Conservation (phyloP, 1,140 invertebrate genomes). For the Drosophila kurseongensis region DNA sequence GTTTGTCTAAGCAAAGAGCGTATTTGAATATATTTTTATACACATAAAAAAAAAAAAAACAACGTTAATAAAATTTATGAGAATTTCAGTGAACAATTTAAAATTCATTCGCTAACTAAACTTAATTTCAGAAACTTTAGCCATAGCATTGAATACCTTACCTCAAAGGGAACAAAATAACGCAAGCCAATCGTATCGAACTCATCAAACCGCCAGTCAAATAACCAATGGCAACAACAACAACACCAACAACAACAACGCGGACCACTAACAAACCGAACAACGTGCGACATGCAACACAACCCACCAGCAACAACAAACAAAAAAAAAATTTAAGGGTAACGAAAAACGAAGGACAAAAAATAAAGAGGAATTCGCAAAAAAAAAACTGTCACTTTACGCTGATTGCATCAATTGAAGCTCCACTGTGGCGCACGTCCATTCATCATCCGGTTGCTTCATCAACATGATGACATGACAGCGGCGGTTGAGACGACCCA, state of each 20-base stretch:
- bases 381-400: slow-evolving; percentile 77
- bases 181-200: slow-evolving; percentile 33
- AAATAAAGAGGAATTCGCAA: slow-evolving; percentile 12
- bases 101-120: not conserved
- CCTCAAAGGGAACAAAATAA: slow-evolving; percentile 1
- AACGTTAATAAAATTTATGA: not conserved
- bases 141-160: not conserved
- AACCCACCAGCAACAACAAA: slow-evolving; percentile 37
- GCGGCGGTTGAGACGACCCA: slow-evolving; percentile 65
- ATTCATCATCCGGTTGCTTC: slow-evolving; percentile 83
- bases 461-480: slow-evolving; percentile 83
- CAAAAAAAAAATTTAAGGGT: slow-evolving; percentile 9
- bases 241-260: slow-evolving; percentile 35
- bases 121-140: slow-evolving; percentile 9
- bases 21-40: too few relatives aligned
- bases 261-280: slow-evolving; percentile 48
- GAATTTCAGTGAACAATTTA: not conserved
- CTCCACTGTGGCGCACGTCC: slow-evolving; percentile 81
- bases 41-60: not conserved
- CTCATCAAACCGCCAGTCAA: slow-evolving; percentile 51
- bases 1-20: too few relatives aligned
- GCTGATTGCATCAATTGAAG: slow-evolving; percentile 83
- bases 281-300: slow-evolving; percentile 47
- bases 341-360: slow-evolving; percentile 14
- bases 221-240: slow-evolving; percentile 45